These are phyloP conservation scores for Sphenodon punctatus DNA, from an alignment of 2,797 vertebrate genomes.

Conservation along the genomic window DNA sequence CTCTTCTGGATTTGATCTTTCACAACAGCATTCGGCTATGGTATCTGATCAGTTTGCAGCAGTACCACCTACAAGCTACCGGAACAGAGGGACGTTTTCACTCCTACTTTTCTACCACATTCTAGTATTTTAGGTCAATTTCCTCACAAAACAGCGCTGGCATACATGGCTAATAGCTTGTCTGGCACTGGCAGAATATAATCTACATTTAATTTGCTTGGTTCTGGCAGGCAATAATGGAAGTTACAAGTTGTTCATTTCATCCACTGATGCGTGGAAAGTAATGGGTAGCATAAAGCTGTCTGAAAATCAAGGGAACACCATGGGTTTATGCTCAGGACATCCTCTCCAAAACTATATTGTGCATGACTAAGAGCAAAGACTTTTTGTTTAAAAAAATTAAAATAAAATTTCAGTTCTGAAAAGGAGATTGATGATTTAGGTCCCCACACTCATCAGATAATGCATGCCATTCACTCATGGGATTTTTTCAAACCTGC, in stretches of 20 bases:
- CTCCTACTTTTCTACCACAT: neutral
- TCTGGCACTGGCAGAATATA: neutral
- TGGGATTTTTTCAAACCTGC: no score
- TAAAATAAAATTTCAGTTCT: neutral
- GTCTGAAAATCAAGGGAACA: neutral
- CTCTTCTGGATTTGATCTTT: neutral
- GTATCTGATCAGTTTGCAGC: neutral
- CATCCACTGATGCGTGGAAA: neutral
- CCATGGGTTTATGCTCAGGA: neutral
- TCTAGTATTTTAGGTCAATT: neutral
- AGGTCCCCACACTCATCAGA: no score
- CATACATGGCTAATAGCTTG: neutral
- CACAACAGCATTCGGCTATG: neutral
- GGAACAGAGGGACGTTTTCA: fast-evolving
- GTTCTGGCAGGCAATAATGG: fast-evolving
- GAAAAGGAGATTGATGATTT: no score
- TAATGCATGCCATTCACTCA: no score
- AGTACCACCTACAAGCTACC: neutral
- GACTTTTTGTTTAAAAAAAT: no score
- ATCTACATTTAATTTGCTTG: neutral
- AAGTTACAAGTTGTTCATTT: fast-evolving
- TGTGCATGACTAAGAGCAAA: no score
- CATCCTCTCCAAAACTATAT: neutral
- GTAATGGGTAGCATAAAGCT: neutral
- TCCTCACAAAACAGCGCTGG: neutral